phyloP scores from a whole-genome alignment of 2,113 vertebrate genomes.

The Phaethornis superciliosus region DNA sequence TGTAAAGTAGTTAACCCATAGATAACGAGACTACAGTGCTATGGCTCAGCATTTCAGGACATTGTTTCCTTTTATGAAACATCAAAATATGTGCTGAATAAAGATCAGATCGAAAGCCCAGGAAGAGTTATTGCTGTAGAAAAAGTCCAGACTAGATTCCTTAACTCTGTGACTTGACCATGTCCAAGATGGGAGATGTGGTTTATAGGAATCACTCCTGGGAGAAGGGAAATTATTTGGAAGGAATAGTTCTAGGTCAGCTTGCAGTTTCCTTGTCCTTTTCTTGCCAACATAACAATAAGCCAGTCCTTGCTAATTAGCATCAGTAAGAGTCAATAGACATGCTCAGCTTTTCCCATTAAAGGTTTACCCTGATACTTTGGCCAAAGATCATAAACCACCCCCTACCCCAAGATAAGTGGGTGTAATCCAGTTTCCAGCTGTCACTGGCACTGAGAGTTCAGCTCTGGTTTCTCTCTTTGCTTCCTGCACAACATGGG shows the following conservation, averaged over 20 bases:
- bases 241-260: neutral
- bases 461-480: neutral
- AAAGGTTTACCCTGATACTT: neutral
- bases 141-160: neutral
- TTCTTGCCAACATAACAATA: neutral
- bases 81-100: neutral
- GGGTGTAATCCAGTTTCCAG: neutral
- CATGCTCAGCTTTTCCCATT: neutral
- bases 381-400: neutral
- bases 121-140: neutral
- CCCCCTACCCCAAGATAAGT: neutral
- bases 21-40: too few relatives aligned
- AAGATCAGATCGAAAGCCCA: neutral
- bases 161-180: neutral
- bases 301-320: neutral
- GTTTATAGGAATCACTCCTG: too few relatives aligned
- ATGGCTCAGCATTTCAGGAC: neutral
- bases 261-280: neutral
- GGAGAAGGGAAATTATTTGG: neutral
- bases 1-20: neutral
- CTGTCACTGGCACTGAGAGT: neutral
- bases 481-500: neutral
- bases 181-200: neutral
- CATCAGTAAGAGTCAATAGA: neutral
- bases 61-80: neutral